Evolutionary conservation across 2,113 vertebrate species (phyloP).

Genomic region (Cheirogaleus medius): DNA sequence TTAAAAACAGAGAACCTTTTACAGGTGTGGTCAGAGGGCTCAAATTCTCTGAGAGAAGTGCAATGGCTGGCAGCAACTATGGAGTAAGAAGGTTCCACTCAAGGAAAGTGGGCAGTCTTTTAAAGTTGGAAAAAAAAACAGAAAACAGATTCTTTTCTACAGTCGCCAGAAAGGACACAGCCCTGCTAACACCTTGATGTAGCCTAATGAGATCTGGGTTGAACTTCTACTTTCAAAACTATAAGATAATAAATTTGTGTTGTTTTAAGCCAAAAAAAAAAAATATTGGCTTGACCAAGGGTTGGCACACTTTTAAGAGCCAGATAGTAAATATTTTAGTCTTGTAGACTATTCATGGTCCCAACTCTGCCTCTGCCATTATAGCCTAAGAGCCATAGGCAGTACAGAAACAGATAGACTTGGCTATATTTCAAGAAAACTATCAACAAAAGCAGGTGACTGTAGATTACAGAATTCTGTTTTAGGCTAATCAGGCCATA

Average conservation of each 20-base stretch:
- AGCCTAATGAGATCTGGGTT: neutral
- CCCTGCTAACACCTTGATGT: neutral
- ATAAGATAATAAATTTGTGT: neutral
- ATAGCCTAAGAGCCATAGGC: neutral
- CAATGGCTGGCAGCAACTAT: too few relatives aligned
- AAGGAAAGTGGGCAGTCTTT: neutral
- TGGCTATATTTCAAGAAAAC: neutral
- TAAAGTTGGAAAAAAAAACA: neutral
- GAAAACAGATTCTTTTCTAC: neutral
- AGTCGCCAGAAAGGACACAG: neutral
- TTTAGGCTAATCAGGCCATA: neutral
- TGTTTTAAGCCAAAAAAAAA: neutral
- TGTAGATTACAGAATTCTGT: neutral
- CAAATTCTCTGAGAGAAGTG: neutral
- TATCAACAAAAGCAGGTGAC: neutral
- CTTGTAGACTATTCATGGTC: neutral
- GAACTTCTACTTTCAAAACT: neutral
- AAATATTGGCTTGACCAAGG: neutral
- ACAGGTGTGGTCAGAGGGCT: neutral
- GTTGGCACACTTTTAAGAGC: neutral
- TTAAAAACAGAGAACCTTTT: neutral
- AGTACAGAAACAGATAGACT: neutral
- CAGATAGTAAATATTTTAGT: neutral
- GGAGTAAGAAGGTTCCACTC: neutral
- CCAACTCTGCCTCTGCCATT: neutral